These are phyloP conservation scores for Lynx canadensis DNA, from an alignment of 2,113 vertebrate genomes.

Conservation along the genomic window DNA sequence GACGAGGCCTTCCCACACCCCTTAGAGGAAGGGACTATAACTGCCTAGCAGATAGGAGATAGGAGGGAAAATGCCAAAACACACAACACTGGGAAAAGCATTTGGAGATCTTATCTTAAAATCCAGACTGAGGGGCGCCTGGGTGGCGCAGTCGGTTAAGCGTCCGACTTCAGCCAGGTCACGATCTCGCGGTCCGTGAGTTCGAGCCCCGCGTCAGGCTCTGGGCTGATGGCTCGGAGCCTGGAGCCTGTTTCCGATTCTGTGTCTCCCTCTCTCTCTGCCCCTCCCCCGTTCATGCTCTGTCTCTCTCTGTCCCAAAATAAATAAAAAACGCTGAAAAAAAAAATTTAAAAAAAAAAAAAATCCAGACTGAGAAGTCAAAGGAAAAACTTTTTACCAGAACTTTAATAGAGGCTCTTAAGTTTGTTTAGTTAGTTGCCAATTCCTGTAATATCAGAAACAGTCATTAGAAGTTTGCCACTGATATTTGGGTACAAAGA, in stretches of 20 bases:
- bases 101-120: background rate
- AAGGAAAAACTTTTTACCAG: background rate
- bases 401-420: background rate
- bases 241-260: too few species aligned
- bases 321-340: too few species aligned
- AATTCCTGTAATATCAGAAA: background rate
- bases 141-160: too few species aligned
- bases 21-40: background rate
- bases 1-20: background rate
- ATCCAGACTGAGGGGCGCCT: background rate
- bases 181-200: too few species aligned
- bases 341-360: too few species aligned
- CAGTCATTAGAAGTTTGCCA: background rate
- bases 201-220: too few species aligned
- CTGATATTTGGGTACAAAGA: background rate
- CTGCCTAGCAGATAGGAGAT: background rate
- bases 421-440: background rate
- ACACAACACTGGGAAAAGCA: background rate
- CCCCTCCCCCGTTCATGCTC: too few species aligned
- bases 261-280: too few species aligned
- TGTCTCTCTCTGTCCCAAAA: too few species aligned
- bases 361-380: background rate
- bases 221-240: too few species aligned
- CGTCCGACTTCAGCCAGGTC: too few species aligned
- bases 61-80: background rate